Percentiles rank a stretch among this genome's conserved stretches.
phyloP scores from a whole-genome alignment of 2,113 vertebrate genomes.

The Paramisgurnus dabryanus region DNA sequence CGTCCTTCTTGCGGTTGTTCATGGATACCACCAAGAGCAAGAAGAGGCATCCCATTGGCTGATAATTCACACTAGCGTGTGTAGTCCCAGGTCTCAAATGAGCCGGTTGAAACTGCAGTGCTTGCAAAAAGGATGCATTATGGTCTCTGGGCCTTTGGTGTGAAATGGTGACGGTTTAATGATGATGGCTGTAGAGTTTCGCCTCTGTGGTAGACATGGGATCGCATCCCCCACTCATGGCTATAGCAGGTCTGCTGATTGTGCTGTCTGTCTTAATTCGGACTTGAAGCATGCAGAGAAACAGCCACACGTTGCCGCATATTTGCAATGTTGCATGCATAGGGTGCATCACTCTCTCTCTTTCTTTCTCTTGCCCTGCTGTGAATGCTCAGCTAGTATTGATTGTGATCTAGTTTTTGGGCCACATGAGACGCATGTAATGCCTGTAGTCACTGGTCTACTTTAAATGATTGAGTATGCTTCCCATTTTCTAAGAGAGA shows the following conservation, averaged over 20 bases:
- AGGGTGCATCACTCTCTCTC: too few species aligned
- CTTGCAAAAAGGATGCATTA: constrained; percentile 71
- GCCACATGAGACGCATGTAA: background rate
- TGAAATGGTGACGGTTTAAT: constrained; percentile 62
- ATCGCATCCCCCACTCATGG: constrained; percentile 41
- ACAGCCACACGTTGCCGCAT: constrained; percentile 6
- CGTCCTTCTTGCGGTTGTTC: background rate
- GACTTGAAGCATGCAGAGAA: constrained; percentile 11
- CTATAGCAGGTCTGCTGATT: constrained; percentile 42
- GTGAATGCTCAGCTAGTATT: background rate
- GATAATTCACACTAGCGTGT: constrained; percentile 62
- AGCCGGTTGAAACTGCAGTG: constrained; percentile 66
- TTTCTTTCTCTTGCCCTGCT: background rate
- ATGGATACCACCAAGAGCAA: constrained; percentile 13
- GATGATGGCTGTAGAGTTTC: constrained; percentile 72
- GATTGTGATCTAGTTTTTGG: background rate
- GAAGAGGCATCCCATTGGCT: constrained; percentile 45
- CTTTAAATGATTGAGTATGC: constrained; percentile 22
- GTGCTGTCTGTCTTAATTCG: constrained; percentile 48
- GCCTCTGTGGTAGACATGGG: constrained; percentile 62
- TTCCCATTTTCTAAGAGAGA: background rate
- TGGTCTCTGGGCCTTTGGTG: constrained; percentile 55
- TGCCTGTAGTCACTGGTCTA: constrained; percentile 5
- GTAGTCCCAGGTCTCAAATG: constrained; percentile 62
- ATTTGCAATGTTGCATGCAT: background rate